A percentile compares a stretch with the other conserved stretches of the same genome.
Evolutionary conservation across 30 jellyfish, hydroid and myxozoan species (phyloP).

Genomic region (Phacellophora camtschatica): DNA sequence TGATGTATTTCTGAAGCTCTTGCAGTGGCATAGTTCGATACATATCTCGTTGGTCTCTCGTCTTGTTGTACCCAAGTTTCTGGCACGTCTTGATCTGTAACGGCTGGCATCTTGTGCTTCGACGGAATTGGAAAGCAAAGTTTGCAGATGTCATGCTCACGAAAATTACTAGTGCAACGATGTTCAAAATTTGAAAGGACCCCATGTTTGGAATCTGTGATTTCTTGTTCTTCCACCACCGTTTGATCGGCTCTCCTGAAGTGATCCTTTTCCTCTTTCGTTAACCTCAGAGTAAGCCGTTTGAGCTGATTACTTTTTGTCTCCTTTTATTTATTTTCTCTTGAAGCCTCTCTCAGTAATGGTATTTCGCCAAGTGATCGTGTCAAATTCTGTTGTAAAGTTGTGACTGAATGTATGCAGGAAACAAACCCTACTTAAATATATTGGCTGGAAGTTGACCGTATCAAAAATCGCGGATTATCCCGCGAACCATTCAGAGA

Average conservation of each 20-base stretch:
- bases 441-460: conserved; percentile 8
- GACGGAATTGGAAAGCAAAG: neutral
- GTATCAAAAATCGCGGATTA: neutral
- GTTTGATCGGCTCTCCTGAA: no score
- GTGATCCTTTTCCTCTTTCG: no score
- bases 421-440: conserved; percentile 19
- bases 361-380: neutral
- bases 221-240: no score
- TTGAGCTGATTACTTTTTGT: no score
- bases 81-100: conserved; percentile 69
- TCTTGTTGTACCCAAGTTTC: conserved; percentile 89
- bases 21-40: conserved; percentile 62
- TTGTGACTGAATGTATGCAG: neutral
- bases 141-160: no score
- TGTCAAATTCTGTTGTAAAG: conserved; percentile 1
- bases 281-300: no score
- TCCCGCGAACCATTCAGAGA: neutral
- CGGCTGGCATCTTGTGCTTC: conserved; percentile 59
- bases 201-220: no score
- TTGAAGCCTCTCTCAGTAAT: no score
- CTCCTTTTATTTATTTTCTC: no score
- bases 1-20: conserved; percentile 63
- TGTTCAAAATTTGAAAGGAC: neutral
- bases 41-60: conserved; percentile 52
- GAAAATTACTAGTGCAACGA: no score